A percentile compares a stretch with the other conserved stretches of the same genome.
phyloP scores from a whole-genome alignment of 2,797 vertebrate species.

The Merluccius polli region DNA sequence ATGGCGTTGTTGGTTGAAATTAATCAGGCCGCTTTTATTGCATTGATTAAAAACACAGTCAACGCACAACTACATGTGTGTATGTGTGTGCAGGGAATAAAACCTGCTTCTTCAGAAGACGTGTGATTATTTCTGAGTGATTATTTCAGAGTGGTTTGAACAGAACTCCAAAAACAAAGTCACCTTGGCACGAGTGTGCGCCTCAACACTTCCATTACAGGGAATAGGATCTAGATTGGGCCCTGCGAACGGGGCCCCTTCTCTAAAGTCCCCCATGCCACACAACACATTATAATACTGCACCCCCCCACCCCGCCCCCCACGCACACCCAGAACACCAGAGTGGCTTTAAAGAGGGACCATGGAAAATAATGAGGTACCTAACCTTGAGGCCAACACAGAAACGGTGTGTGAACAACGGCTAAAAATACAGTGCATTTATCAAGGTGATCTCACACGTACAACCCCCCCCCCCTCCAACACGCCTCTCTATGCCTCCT shows the following conservation, averaged over 20 bases:
- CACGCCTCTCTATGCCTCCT: not conserved
- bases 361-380: slow-evolving; percentile 57
- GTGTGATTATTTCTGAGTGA: too few relatives aligned
- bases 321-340: slow-evolving; percentile 7
- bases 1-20: too few relatives aligned
- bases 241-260: too few relatives aligned
- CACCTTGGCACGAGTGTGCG: not conserved
- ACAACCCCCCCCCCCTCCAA: not conserved
- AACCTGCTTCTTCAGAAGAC: not conserved
- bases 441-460: slow-evolving; percentile 50
- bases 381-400: slow-evolving; percentile 54
- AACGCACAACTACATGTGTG: not conserved
- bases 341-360: slow-evolving; percentile 41
- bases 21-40: too few relatives aligned
- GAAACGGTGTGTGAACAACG: slow-evolving; percentile 34
- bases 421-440: slow-evolving; percentile 20
- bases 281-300: slow-evolving; percentile 1
- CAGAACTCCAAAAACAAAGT: not conserved
- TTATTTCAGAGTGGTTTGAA: not conserved
- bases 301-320: not conserved
- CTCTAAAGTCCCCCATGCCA: not conserved
- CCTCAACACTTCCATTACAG: not conserved
- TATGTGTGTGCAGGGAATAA: not conserved
- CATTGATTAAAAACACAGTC: not conserved
- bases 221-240: not conserved